These are phyloP conservation scores for Phenacoccus solenopsis DNA, from an alignment of 1,140 invertebrate species.

Conservation along the genomic window DNA sequence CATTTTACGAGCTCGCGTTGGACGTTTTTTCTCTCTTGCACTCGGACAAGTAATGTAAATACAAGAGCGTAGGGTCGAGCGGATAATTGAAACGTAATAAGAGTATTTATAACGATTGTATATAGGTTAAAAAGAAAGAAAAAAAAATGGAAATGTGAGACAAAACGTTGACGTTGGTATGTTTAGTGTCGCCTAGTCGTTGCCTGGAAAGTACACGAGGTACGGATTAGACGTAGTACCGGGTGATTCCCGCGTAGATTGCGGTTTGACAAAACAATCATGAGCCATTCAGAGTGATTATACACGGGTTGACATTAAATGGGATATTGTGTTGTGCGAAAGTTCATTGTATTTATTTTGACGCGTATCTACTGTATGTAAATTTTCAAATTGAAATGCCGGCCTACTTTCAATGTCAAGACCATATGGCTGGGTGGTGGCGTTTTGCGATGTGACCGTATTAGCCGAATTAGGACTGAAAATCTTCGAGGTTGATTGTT, in stretches of 20 bases:
- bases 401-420: not conserved
- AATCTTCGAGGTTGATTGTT: too few relatives aligned
- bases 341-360: not conserved
- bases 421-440: not conserved
- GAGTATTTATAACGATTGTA: too few relatives aligned
- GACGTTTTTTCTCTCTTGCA: too few relatives aligned
- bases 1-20: too few relatives aligned
- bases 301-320: not conserved
- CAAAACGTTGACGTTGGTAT: too few relatives aligned
- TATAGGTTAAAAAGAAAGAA: too few relatives aligned
- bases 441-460: not conserved
- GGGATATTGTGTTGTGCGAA: not conserved
- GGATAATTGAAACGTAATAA: too few relatives aligned
- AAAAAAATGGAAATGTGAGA: too few relatives aligned
- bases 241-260: not conserved
- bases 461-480: not conserved
- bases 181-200: too few relatives aligned
- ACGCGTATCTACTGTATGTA: not conserved
- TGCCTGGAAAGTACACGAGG: too few relatives aligned
- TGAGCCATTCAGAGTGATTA: not conserved
- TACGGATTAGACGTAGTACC: not conserved
- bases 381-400: not conserved
- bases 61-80: too few relatives aligned
- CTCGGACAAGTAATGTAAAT: too few relatives aligned
- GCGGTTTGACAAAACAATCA: not conserved